Evolutionary conservation across 2,888 invertebrate species (phyloP).

Genomic region (Acholoe squamosa): DNA sequence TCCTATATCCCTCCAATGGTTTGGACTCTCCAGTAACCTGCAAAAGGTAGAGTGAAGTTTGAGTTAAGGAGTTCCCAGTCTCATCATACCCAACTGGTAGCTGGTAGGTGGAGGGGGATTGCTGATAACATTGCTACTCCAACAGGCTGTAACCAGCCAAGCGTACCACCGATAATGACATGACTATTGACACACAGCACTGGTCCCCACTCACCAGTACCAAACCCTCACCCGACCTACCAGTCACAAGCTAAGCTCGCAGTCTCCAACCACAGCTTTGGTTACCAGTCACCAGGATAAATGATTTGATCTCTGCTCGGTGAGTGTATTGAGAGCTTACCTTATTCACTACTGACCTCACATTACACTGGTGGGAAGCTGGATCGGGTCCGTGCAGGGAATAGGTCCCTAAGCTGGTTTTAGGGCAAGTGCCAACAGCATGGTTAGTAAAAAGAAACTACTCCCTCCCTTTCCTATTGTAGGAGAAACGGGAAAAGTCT

Average conservation of each 20-base stretch:
- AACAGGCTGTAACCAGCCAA: constrained; percentile 16
- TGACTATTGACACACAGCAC: not conserved
- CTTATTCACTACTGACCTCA: not conserved
- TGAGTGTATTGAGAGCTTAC: not conserved
- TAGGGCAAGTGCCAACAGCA: not conserved
- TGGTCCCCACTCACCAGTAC: not conserved
- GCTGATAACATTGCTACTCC: not conserved
- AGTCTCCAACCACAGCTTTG: not conserved
- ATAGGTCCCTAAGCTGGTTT: not conserved
- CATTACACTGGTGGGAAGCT: not conserved
- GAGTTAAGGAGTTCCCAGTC: not conserved
- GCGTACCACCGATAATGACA: constrained; percentile 44
- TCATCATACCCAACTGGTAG: not conserved
- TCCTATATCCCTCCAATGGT: too few relatives aligned
- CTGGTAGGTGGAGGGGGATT: constrained; percentile 12
- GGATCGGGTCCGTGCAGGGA: not conserved
- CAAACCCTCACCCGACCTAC: not conserved
- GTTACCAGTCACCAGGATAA: not conserved
- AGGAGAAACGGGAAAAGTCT: not conserved
- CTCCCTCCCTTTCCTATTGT: not conserved
- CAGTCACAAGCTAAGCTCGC: not conserved
- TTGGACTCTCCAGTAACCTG: too few relatives aligned
- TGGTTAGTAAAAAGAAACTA: not conserved
- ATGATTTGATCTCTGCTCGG: not conserved
- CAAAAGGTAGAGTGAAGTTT: too few relatives aligned